Evolutionary conservation across 2,888 invertebrate species (phyloP), one percentile per base, ranked within the genome.

Genomic region (Elegia similella): DNA sequence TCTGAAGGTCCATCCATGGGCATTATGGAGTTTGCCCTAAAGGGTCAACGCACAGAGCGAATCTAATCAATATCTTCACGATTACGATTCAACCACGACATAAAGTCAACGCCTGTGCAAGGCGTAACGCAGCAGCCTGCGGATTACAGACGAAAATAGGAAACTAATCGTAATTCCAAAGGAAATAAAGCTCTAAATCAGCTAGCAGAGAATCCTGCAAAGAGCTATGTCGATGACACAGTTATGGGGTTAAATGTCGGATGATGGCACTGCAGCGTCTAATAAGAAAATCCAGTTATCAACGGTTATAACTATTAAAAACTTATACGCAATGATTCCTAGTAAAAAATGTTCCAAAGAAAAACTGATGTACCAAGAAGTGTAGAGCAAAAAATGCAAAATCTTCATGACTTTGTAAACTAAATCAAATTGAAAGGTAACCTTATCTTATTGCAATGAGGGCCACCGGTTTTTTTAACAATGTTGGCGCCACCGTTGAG

Each of bases 241-340:
- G 61, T 64, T 64, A 69, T 61, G 63, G 62, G 70, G 73, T 73
- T 72, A 73, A 66, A 66, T 67, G 71, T 72, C 72, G 66, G 64
- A 63, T 68, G 65, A 67, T 55, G 66, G 58, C 59, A 57, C 59
- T 62, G 62, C 53, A 59, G 62, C 62, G 67, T 64, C 59, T 57
- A 65, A 64, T 61, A 38, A 13, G 30, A 12, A 54, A 54, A 43
- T 54, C 34, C 38, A 50, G 38, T 50, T 50, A 34, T 34, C 16
- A 50, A 50, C 50, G 50, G 50, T 50, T 3, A 34, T 38, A 29
- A 42, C 15, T 30, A 29, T 34, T 55, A 43, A 38, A 38, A 38
- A 38, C 12, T 38, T 10, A 12, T 12, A 34, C 34, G 34, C 34
- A 34, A 34, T 10, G 10, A 3, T 34, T 8, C 5, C 23, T 23